These are phyloP conservation scores for Onthophagus taurus DNA, from an alignment of 1,140 invertebrate genomes.

Conservation along the genomic window DNA sequence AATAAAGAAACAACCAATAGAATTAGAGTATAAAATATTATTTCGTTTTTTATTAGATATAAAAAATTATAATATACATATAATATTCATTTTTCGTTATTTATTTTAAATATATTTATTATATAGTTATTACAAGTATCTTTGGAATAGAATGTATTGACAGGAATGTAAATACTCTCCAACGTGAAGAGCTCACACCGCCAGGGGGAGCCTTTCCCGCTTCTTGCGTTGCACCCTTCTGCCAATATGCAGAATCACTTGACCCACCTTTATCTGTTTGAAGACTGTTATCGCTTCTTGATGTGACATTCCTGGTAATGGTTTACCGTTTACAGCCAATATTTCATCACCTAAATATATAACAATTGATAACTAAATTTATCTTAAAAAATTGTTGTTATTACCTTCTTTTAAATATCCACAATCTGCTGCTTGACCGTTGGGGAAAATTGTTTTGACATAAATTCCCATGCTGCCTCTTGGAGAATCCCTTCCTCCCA, in stretches of 20 bases:
- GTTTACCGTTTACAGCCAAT: conserved; percentile 77
- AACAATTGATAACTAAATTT: neutral
- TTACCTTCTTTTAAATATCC: conserved; percentile 73
- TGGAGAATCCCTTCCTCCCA: conserved; percentile 81
- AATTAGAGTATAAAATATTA: too few relatives aligned
- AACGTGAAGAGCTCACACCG: conserved; percentile 10
- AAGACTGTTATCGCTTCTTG: conserved; percentile 84
- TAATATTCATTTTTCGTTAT: too few relatives aligned
- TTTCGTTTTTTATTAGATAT: too few relatives aligned
- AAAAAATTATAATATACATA: too few relatives aligned
- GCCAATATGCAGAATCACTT: conserved; percentile 70
- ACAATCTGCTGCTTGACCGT: conserved; percentile 78
- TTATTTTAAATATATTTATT: too few relatives aligned
- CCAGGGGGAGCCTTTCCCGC: conserved; percentile 24
- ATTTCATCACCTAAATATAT: conserved; percentile 75
- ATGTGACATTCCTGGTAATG: conserved; percentile 80
- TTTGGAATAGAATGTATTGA: conserved; percentile 17
- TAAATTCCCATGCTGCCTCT: conserved; percentile 83
- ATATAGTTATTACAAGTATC: conserved; percentile 14
- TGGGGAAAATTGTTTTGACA: conserved; percentile 80
- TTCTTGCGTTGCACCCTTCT: conserved; percentile 29
- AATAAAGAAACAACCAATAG: too few relatives aligned
- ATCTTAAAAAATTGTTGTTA: conserved; percentile 31
- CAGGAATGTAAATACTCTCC: too few relatives aligned
- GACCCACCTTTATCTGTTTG: conserved; percentile 78